Conservation (phyloP, 2,113 vertebrate species). For the Myotis lucifugus region DNA sequence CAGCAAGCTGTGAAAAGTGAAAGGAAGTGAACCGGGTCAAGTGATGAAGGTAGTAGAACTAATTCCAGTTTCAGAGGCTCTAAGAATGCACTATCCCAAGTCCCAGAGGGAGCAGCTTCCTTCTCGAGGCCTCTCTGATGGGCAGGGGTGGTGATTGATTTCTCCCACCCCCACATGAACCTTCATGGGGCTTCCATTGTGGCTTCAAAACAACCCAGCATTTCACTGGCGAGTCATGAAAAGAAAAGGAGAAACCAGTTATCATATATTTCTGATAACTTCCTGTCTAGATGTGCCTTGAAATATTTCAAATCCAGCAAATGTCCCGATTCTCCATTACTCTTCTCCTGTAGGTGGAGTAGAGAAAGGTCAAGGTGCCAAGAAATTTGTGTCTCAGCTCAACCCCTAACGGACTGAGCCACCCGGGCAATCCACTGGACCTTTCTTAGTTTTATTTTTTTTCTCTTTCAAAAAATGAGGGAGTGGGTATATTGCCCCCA, state of each 20-base stretch:
- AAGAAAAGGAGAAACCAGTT: conserved; percentile 31
- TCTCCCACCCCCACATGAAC: neutral
- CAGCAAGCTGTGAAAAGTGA: neutral
- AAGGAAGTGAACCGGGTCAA: neutral
- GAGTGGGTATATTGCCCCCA: neutral
- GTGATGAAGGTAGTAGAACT: neutral
- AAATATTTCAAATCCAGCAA: conserved; percentile 1
- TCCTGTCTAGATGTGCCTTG: neutral
- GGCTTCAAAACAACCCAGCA: conserved; percentile 29
- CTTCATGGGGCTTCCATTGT: neutral
- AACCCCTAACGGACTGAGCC: neutral
- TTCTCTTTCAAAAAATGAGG: conserved; percentile 6
- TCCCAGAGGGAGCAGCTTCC: neutral
- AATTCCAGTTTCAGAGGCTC: neutral
- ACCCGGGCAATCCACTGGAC: neutral
- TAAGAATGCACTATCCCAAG: neutral
- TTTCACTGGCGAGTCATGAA: conserved; percentile 44
- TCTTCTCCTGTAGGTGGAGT: neutral
- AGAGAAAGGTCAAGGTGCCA: neutral
- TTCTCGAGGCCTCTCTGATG: neutral
- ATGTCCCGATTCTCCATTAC: neutral
- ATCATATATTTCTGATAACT: conserved; percentile 8
- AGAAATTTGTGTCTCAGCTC: neutral
- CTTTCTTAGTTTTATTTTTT: neutral
- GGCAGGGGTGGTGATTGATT: neutral